Evolutionary conservation across 2,888 invertebrate species (phyloP).

Genomic region (Lottia scabra): DNA sequence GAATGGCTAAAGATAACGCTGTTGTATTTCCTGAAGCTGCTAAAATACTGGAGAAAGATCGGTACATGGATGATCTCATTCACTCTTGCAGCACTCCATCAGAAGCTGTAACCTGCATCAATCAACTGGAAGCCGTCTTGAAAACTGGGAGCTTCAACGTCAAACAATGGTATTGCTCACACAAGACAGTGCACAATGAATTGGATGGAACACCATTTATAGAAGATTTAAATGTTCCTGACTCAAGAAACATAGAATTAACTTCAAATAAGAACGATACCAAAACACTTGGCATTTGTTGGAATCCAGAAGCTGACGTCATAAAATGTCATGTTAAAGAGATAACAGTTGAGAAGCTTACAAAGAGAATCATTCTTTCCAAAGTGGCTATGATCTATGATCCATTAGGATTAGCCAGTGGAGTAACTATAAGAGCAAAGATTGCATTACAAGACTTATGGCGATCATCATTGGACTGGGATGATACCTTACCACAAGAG

Average conservation of each 20-base stretch:
- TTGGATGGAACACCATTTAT: neutral
- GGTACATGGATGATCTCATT: slow-evolving; percentile 21
- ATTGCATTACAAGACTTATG: slow-evolving; percentile 19
- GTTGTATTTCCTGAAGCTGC: slow-evolving; percentile 14
- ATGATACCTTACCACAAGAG: neutral
- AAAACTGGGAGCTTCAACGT: slow-evolving; percentile 6
- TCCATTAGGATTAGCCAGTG: slow-evolving; percentile 13
- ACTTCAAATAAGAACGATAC: neutral
- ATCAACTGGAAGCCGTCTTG: slow-evolving; percentile 10
- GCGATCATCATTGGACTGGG: neutral
- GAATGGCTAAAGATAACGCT: slow-evolving; percentile 8
- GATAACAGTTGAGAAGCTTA: neutral
- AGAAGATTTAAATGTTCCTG: neutral
- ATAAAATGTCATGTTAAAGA: slow-evolving; percentile 12
- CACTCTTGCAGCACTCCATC: slow-evolving; percentile 5
- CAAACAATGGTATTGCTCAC: slow-evolving; percentile 13
- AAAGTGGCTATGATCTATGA: slow-evolving; percentile 18
- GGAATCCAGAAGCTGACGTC: slow-evolving; percentile 11
- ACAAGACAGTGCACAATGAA: neutral
- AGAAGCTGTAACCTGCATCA: slow-evolving; percentile 1
- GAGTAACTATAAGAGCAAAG: slow-evolving; percentile 13
- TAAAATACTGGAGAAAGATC: slow-evolving; percentile 12
- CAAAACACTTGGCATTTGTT: neutral
- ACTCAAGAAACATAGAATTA: neutral
- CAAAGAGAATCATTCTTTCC: slow-evolving; percentile 13